phyloP scores from a whole-genome alignment of 2,888 invertebrate genomes.

The Drosophila nigritarsus region DNA sequence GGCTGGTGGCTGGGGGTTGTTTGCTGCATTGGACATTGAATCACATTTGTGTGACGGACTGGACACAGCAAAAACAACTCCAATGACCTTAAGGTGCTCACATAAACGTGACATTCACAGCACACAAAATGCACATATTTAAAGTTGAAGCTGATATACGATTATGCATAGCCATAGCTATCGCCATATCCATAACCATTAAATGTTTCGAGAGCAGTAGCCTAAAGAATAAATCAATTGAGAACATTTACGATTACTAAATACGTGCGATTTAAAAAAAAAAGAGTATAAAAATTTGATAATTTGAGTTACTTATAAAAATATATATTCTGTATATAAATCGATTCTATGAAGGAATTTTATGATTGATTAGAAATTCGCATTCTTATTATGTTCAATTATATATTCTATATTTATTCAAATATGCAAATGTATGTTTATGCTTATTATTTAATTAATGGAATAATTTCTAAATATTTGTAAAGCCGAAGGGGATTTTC shows the following conservation, averaged over 20 bases:
- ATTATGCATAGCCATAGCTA: slow-evolving; percentile 14
- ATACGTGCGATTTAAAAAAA: too few species aligned
- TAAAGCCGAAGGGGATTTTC: background rate
- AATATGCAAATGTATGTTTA: too few species aligned
- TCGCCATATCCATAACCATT: slow-evolving; percentile 15
- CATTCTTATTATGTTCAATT: too few species aligned
- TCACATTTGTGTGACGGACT: slow-evolving; percentile 62
- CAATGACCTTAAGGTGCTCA: slow-evolving; percentile 63
- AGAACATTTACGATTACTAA: slow-evolving; percentile 30
- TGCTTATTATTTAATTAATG: background rate
- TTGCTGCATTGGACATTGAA: slow-evolving; percentile 74
- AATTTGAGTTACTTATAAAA: background rate
- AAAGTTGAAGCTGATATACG: slow-evolving; percentile 39
- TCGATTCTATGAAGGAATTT: background rate
- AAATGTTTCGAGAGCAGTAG: slow-evolving; percentile 26
- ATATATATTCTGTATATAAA: background rate
- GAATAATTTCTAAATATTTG: background rate
- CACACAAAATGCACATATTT: slow-evolving; percentile 42
- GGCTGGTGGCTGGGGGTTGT: slow-evolving; percentile 3
- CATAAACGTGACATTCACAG: slow-evolving; percentile 69
- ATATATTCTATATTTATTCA: too few species aligned
- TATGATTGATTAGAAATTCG: background rate
- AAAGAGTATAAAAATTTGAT: too few species aligned
- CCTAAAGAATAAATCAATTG: slow-evolving; percentile 16
- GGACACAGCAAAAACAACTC: slow-evolving; percentile 26